Evolutionary conservation across 2,797 vertebrate species (phyloP).

Genomic region (Hypotaenidia okinawae): DNA sequence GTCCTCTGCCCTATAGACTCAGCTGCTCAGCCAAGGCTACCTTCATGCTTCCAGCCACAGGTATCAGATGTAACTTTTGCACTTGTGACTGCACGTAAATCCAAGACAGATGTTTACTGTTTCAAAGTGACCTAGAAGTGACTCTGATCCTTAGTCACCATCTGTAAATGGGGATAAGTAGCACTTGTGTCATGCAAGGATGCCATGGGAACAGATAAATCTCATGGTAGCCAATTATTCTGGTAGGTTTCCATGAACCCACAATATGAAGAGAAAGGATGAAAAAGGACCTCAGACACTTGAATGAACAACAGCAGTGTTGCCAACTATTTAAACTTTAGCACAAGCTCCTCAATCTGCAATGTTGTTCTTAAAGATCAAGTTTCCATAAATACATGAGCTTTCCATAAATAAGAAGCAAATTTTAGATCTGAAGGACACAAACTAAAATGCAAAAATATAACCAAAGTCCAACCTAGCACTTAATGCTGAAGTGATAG

Average conservation of each 20-base stretch:
- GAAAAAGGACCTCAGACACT: not conserved
- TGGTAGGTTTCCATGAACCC: not conserved
- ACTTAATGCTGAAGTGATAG: not conserved
- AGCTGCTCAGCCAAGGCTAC: not conserved
- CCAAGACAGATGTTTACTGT: not conserved
- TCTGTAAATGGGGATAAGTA: not conserved
- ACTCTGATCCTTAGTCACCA: not conserved
- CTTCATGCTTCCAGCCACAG: not conserved
- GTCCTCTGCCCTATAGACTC: not conserved
- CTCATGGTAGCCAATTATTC: not conserved
- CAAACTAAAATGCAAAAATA: not conserved
- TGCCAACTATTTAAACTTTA: not conserved
- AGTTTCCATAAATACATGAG: accelerated
- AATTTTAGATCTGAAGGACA: not conserved
- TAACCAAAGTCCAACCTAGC: not conserved
- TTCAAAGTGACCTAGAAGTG: not conserved
- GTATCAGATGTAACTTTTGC: not conserved
- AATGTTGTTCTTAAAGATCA: not conserved
- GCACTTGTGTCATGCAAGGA: not conserved
- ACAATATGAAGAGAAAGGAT: not conserved
- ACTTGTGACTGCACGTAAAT: not conserved
- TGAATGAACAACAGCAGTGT: not conserved
- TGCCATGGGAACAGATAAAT: not conserved
- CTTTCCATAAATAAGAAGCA: not conserved
- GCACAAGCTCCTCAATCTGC: not conserved